Conservation (phyloP, 2,797 vertebrate species). For the Leuciscus waleckii region DNA sequence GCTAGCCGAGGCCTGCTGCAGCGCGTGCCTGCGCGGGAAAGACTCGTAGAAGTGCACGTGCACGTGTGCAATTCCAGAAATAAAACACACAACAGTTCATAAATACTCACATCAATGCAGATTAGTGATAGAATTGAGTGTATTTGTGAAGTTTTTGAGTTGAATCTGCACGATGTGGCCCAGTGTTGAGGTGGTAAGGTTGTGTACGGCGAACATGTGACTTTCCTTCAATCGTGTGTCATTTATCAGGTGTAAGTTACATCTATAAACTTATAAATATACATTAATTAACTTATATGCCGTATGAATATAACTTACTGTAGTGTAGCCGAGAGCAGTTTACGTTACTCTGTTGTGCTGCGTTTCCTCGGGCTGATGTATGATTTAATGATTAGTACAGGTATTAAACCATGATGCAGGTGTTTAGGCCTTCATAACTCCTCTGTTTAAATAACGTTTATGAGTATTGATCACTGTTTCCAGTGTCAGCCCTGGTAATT, state of each 20-base stretch:
- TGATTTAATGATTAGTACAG: background rate
- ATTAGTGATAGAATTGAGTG: background rate
- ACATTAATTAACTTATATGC: background rate
- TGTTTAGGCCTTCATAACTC: background rate
- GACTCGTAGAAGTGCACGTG: slow-evolving; percentile 9
- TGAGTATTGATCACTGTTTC: background rate
- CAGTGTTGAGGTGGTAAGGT: background rate
- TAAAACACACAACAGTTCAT: background rate
- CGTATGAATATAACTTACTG: background rate
- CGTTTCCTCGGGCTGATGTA: background rate
- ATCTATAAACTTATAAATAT: no score
- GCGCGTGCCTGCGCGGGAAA: slow-evolving; percentile 59
- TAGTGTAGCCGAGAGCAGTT: background rate
- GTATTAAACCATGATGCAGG: background rate
- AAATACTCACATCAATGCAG: background rate
- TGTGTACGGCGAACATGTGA: background rate
- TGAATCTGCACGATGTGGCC: background rate
- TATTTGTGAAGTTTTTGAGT: background rate
- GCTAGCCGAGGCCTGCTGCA: slow-evolving; percentile 31
- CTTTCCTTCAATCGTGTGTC: background rate
- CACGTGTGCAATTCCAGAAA: background rate
- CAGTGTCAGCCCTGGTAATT: background rate
- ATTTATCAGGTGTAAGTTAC: background rate
- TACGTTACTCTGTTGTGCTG: background rate
- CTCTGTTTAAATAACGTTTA: background rate